Base-by-base conservation (phyloP, 2,888 invertebrate species). In the Monochamus alternatus region DNA sequence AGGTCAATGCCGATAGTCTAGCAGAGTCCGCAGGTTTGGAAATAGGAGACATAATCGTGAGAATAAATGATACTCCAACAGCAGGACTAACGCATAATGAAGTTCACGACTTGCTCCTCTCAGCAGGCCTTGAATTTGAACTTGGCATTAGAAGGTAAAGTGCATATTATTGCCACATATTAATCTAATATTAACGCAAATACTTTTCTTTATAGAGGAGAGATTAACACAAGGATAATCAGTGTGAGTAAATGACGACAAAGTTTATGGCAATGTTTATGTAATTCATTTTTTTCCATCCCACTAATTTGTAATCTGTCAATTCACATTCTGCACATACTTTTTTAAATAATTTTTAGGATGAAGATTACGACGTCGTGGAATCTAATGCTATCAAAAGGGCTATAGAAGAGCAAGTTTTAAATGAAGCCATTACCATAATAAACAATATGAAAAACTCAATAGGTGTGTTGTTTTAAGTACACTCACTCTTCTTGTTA, bases 41-140 rank as follows among this genome's bases (percentile, higher is more conserved):
- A 85, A 92, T 94, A 12, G 97, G 97, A n/a, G 98, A 98, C 89
- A 91, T 94, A 52, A 92, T 98, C 80, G 91, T 95, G 52, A 92
- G 93, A 80, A 93, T 98, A 81, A 95, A 95, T 86, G 94, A 94
- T 75, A 90, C 90, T 52, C 90, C 93, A 64, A 92, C 95, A 8
- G 91, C 91, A 69, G 90, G 91, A 59, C 89, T 97, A 88, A 91
- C 94, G 9, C 97, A 97, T 86, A 93, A 94, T 59, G 93, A 94
- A 82, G 96, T 96, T 2, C 94, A 95, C 86, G 93, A 94, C 80
- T 90, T 93, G 73, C 93, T 97, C 77, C 89, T 92, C 66, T 89
- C 91, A 71, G 93, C 94, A 38, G 95, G 94, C 67, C 94, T 95
- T 87, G 91, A 91, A 74, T 93, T 97, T 81, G 91, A 91, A 75